Evolutionary conservation across 2,888 invertebrate species (phyloP).

Genomic region (Actias luna): DNA sequence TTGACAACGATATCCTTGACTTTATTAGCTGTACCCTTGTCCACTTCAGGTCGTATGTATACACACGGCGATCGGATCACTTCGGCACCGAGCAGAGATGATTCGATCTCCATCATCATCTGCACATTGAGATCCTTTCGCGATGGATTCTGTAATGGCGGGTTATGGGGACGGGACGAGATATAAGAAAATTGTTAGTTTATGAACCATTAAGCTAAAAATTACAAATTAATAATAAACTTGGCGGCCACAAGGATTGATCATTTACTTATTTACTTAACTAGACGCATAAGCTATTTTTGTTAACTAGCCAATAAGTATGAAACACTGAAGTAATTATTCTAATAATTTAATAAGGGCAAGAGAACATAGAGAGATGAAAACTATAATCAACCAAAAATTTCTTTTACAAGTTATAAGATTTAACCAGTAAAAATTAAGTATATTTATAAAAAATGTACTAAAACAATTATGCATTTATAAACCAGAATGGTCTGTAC

Average conservation of each 20-base stretch:
- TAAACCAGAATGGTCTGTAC: too few species aligned
- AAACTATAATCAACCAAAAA: too few species aligned
- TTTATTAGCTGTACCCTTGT: slow-evolving; percentile 89
- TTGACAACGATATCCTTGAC: slow-evolving; percentile 94
- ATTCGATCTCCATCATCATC: slow-evolving; percentile 95
- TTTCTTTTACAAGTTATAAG: too few species aligned
- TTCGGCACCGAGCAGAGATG: slow-evolving; percentile 90
- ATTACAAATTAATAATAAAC: background rate
- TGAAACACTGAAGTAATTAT: too few species aligned
- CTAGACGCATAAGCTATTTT: too few species aligned
- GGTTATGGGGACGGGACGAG: slow-evolving; percentile 31
- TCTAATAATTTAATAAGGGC: too few species aligned
- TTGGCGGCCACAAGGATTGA: background rate
- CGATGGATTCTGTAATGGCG: slow-evolving; percentile 89
- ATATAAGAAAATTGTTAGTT: slow-evolving; percentile 17
- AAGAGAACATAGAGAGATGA: too few species aligned
- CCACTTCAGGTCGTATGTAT: slow-evolving; percentile 92
- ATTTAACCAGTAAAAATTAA: too few species aligned
- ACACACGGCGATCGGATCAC: slow-evolving; percentile 90
- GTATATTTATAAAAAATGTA: too few species aligned
- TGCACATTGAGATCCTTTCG: slow-evolving; percentile 96
- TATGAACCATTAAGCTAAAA: slow-evolving; percentile 16
- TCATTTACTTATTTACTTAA: background rate
- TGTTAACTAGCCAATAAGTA: too few species aligned
- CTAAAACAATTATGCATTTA: too few species aligned